Conservation (phyloP, 2,888 invertebrate genomes). For the Zygothrica quintamaculata region DNA sequence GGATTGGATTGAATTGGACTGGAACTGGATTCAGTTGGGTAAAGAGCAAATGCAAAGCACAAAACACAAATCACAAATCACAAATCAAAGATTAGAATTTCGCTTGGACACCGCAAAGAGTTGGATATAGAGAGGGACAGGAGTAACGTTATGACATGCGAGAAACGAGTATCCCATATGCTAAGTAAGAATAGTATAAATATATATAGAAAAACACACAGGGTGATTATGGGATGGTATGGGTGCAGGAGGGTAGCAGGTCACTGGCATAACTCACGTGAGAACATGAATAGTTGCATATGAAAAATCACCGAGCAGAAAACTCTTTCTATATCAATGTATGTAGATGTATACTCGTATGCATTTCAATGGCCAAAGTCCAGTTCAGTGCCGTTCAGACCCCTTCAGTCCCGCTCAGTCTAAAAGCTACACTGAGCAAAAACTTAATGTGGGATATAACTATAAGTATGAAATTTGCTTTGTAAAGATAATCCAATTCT, state of each 20-base stretch:
- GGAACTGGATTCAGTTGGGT: slow-evolving; percentile 10
- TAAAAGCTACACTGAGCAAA: slow-evolving; percentile 34
- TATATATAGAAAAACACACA: background rate
- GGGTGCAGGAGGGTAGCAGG: slow-evolving; percentile 4
- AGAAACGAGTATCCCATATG: no score
- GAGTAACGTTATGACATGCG: background rate
- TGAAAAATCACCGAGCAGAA: slow-evolving; percentile 66
- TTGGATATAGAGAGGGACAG: slow-evolving; percentile 18
- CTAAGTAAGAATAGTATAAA: slow-evolving; percentile 1
- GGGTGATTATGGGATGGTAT: background rate
- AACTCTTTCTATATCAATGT: slow-evolving; percentile 60
- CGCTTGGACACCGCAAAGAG: slow-evolving; percentile 38
- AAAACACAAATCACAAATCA: slow-evolving; percentile 56
- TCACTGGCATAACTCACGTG: slow-evolving; percentile 58
- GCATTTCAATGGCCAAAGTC: slow-evolving; percentile 52
- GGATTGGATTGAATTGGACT: slow-evolving; percentile 7
- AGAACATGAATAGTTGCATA: slow-evolving; percentile 65
- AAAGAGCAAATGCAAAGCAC: slow-evolving; percentile 52
- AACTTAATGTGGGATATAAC: slow-evolving; percentile 4
- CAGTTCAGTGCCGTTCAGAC: no score
- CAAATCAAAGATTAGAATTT: slow-evolving; percentile 64
- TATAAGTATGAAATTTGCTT: no score
- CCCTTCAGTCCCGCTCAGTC: no score
- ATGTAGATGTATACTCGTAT: slow-evolving; percentile 35
- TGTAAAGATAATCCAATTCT: no score